A percentile compares a stretch with the other conserved stretches of the same genome.
phyloP scores from a whole-genome alignment of 2,113 vertebrate genomes.

The Hippocampus guttulatus region DNA sequence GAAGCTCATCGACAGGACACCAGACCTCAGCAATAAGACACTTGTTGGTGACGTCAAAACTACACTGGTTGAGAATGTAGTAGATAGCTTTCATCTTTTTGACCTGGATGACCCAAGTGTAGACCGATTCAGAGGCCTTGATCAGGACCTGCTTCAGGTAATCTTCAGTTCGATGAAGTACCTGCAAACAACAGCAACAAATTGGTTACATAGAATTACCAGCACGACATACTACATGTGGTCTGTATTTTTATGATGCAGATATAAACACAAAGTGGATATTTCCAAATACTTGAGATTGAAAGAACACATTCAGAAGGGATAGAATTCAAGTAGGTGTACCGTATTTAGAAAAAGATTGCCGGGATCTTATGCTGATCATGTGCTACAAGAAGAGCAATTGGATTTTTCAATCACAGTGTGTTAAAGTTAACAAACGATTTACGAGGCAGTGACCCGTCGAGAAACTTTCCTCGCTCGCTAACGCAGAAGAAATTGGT shows the following conservation, averaged over 20 bases:
- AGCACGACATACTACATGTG: not conserved
- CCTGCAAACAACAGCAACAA: conserved; percentile 63
- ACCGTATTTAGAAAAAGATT: not conserved
- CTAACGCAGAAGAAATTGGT: conserved; percentile 5
- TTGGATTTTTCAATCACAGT: conserved; percentile 26
- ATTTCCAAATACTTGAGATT: not conserved
- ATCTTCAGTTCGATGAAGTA: conserved; percentile 90
- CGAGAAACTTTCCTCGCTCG: not conserved
- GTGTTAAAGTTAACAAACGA: conserved; percentile 14
- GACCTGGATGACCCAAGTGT: conserved; percentile 86
- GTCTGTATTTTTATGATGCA: not conserved
- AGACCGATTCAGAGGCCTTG: conserved; percentile 88
- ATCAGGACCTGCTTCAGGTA: conserved; percentile 88
- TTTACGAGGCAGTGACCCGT: conserved; percentile 1
- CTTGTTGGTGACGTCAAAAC: conserved; percentile 96
- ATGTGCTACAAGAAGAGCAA: conserved; percentile 51
- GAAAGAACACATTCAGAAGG: not conserved
- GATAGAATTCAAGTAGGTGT: not conserved
- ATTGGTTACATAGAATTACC: not conserved
- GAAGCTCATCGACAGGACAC: conserved; percentile 87
- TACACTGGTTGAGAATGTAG: conserved; percentile 93
- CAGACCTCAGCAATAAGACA: conserved; percentile 97
- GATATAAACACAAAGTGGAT: not conserved
- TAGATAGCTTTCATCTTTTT: conserved; percentile 99
- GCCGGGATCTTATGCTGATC: conserved; percentile 47